phyloP scores from a whole-genome alignment of 2,888 invertebrate genomes.

The Bimastos eiseni region DNA sequence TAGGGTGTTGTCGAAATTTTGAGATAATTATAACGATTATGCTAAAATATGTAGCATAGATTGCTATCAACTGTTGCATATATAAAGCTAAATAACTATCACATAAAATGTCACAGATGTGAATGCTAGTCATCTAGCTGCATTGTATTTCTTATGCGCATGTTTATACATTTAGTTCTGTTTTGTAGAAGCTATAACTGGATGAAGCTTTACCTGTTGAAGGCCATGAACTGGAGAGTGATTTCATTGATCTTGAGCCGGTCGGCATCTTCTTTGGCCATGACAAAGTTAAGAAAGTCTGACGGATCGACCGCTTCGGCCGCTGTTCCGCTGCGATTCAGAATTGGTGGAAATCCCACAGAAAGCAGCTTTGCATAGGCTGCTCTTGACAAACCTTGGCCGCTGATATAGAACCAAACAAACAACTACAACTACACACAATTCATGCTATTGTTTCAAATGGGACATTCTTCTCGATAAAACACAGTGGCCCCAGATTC shows the following conservation, averaged over 20 bases:
- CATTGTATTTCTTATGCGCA: too few species aligned
- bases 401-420: conserved; percentile 32
- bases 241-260: conserved; percentile 63
- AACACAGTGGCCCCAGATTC: neutral
- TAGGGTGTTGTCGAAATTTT: too few species aligned
- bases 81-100: neutral
- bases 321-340: conserved; percentile 60
- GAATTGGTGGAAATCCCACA: conserved; percentile 59
- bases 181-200: neutral
- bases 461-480: neutral
- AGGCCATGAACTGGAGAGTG: conserved; percentile 64
- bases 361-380: conserved; percentile 60
- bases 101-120: too few species aligned
- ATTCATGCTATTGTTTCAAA: neutral
- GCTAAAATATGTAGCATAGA: neutral
- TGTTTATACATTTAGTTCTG: neutral
- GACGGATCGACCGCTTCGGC: conserved; percentile 62
- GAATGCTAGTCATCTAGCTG: too few species aligned
- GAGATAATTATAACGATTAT: neutral
- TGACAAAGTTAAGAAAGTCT: conserved; percentile 48
- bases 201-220: conserved; percentile 55
- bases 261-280: conserved; percentile 59
- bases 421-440: neutral
- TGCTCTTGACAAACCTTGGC: conserved; percentile 57
- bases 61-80: too few species aligned